Conservation (phyloP, 2,888 invertebrate genomes). For the Eupithecia abbreviata region DNA sequence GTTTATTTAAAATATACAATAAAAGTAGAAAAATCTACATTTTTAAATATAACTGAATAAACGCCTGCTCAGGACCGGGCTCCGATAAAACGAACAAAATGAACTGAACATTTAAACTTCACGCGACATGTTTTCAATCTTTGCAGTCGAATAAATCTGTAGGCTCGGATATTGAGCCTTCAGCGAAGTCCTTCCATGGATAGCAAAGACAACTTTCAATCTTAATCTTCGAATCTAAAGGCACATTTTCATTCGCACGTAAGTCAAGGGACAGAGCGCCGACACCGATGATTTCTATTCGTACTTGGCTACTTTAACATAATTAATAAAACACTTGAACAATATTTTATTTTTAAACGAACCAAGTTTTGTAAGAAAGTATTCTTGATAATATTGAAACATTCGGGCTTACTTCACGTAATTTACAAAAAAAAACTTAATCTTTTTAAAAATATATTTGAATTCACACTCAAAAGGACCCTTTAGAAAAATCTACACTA, state of each 20-base stretch:
- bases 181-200: neutral
- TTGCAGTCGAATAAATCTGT: conserved; percentile 6
- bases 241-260: neutral
- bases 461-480: conserved; percentile 26
- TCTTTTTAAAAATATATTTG: conserved; percentile 29
- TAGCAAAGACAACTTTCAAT: neutral
- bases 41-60: conserved; percentile 63
- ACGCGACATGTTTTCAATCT: conserved; percentile 24
- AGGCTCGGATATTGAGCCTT: neutral
- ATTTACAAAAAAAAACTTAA: conserved; percentile 11
- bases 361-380: conserved; percentile 25
- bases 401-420: conserved; percentile 35
- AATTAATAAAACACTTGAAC: conserved; percentile 7
- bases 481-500: conserved; percentile 35
- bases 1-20: conserved; percentile 69
- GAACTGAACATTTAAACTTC: conserved; percentile 52
- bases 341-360: conserved; percentile 20
- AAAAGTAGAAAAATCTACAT: conserved; percentile 70
- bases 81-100: conserved; percentile 65
- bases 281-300: conserved; percentile 17
- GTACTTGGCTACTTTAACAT: conserved; percentile 16
- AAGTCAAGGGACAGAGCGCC: neutral
- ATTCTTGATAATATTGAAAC: conserved; percentile 28
- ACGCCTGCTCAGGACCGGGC: conserved; percentile 77
- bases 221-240: neutral